Percentiles rank a stretch among this genome's conserved stretches.
Conservation (phyloP, 2,888 invertebrate species). For the Agrypnus murinus region DNA sequence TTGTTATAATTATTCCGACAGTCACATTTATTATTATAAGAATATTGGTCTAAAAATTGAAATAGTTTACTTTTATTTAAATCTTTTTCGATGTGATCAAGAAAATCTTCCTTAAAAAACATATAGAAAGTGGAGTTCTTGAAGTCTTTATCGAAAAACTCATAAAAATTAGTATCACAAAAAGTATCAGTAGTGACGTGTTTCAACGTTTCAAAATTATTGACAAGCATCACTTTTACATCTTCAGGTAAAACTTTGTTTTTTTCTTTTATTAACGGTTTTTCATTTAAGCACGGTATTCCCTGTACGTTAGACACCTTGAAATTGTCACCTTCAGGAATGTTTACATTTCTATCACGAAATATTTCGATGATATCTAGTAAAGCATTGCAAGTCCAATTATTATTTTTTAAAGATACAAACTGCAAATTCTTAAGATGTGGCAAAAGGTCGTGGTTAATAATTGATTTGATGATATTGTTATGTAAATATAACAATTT, state of each 20-base stretch:
- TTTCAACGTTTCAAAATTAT: neutral
- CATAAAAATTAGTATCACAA: neutral
- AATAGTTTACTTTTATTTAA: neutral
- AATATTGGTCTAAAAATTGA: too few relatives aligned
- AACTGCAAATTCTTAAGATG: neutral
- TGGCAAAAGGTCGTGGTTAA: neutral
- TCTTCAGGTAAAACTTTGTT: too few relatives aligned
- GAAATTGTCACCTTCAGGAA: neutral
- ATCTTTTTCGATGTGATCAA: neutral
- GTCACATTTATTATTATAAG: too few relatives aligned
- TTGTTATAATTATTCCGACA: too few relatives aligned
- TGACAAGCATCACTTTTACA: too few relatives aligned
- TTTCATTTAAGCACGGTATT: constrained; percentile 14
- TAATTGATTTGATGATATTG: constrained; percentile 10
- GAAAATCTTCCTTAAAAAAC: neutral
- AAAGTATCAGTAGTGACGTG: too few relatives aligned
- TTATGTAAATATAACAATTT: constrained; percentile 11
- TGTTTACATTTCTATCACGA: neutral
- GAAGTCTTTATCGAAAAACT: constrained; percentile 20
- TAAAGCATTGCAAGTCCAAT: constrained; percentile 11
- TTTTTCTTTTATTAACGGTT: too few relatives aligned
- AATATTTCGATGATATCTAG: neutral
- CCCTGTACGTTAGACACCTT: constrained; percentile 19
- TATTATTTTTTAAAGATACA: constrained; percentile 17
- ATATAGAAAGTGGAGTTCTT: constrained; percentile 27